A percentile compares a stretch with the other conserved stretches of the same genome.
Evolutionary conservation across 2,797 vertebrate species (phyloP).

Genomic region (Notamacropus eugenii): DNA sequence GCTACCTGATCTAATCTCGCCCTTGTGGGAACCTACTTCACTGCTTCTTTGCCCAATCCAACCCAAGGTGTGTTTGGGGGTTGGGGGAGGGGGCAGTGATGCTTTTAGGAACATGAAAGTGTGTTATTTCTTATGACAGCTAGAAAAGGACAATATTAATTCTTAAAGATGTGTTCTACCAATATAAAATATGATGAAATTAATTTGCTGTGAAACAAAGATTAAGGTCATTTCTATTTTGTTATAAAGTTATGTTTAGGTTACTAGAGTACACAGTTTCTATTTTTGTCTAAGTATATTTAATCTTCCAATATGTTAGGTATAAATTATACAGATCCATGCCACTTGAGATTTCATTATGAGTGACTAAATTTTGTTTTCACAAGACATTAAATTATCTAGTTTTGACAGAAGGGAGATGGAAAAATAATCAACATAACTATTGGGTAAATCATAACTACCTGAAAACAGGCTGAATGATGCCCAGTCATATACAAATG

Average conservation of each 20-base stretch:
- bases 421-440: slow-evolving; percentile 60
- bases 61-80: background rate
- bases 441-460: slow-evolving; percentile 50
- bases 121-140: background rate
- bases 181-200: background rate
- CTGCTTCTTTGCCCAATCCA: background rate
- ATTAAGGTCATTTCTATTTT: background rate
- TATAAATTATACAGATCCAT: slow-evolving; percentile 10
- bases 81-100: background rate
- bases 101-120: background rate
- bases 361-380: slow-evolving; percentile 59
- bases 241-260: slow-evolving; percentile 1
- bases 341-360: slow-evolving; percentile 38
- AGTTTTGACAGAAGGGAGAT: background rate
- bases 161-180: background rate
- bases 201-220: background rate
- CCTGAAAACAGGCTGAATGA: slow-evolving; percentile 36
- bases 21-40: background rate
- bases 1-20: background rate
- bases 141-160: background rate
- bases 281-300: background rate
- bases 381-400: slow-evolving; percentile 31
- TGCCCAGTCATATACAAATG: slow-evolving; percentile 63
- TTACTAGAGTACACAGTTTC: accelerated
- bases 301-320: background rate